Percentiles rank a stretch among this genome's conserved stretches.
Conservation (phyloP, 2,113 vertebrate genomes). For the Phocoena sinus region DNA sequence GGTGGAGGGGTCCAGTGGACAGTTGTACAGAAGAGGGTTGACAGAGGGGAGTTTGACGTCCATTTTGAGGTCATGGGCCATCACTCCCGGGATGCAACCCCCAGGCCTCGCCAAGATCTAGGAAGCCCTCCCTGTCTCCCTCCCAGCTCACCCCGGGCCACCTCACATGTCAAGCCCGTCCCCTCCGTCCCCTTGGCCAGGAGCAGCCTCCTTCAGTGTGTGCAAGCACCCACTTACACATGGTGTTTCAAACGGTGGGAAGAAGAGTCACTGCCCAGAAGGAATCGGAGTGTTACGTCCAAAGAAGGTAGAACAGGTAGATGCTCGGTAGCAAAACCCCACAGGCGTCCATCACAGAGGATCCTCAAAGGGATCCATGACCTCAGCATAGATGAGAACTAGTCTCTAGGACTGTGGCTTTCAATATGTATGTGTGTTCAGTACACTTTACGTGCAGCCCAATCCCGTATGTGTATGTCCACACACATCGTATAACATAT, state of each 20-base stretch:
- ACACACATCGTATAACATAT: background rate
- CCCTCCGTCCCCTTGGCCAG: too few relatives aligned
- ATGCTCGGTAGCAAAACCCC: background rate
- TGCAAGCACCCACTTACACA: background rate
- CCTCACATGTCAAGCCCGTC: background rate
- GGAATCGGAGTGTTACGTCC: background rate
- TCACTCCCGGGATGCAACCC: background rate
- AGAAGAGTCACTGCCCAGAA: background rate
- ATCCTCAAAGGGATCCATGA: background rate
- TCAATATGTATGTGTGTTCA: fast-evolving
- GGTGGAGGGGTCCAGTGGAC: background rate
- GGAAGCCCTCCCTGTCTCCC: background rate
- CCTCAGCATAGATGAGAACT: background rate
- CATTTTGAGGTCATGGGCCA: background rate
- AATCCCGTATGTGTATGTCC: background rate
- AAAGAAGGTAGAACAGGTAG: background rate
- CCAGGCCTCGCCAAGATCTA: background rate
- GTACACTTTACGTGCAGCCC: background rate
- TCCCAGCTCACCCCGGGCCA: background rate
- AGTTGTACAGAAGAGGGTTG: background rate
- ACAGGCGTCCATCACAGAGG: background rate
- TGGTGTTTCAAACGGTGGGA: background rate
- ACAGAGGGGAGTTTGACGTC: background rate
- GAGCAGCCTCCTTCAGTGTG: background rate
- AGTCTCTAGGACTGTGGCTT: background rate